Percentiles rank a stretch among this genome's conserved stretches.
phyloP scores from a whole-genome alignment of 2,113 vertebrate genomes.

The Bungarus multicinctus region DNA sequence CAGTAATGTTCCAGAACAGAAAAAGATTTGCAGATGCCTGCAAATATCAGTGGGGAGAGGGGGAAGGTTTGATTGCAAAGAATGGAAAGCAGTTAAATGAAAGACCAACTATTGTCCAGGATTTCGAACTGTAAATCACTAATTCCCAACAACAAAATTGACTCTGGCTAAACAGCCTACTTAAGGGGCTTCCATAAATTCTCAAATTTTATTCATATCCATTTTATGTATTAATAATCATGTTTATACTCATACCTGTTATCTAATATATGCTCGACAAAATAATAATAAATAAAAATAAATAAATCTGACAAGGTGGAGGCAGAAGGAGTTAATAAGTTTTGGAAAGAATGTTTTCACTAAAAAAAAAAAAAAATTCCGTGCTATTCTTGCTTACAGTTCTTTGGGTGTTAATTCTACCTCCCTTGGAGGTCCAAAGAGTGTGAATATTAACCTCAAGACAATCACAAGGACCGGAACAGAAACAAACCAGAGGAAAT shows the following conservation, averaged over 20 bases:
- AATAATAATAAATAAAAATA: too few species aligned
- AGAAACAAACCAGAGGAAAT: not conserved
- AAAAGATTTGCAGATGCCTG: not conserved
- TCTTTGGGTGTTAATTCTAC: not conserved
- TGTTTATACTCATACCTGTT: too few species aligned
- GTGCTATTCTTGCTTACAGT: not conserved
- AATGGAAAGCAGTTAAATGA: conserved; percentile 22
- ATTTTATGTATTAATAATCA: too few species aligned
- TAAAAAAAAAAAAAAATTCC: not conserved
- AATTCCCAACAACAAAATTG: conserved; percentile 49
- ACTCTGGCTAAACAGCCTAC: not conserved
- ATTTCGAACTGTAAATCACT: conserved; percentile 27
- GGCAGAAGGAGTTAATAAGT: not conserved
- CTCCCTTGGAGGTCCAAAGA: not conserved
- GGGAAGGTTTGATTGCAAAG: not conserved
- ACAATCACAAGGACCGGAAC: not conserved
- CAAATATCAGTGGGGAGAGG: not conserved
- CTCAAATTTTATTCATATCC: too few species aligned
- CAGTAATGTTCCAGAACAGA: not conserved
- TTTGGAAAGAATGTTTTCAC: conserved; percentile 2
- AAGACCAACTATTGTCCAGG: not conserved
- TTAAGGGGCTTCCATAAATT: not conserved
- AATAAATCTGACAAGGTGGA: not conserved
- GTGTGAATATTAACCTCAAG: not conserved
- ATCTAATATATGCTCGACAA: too few species aligned